A percentile compares a stretch with the other conserved stretches of the same genome.
These are phyloP conservation scores for Drosophila bocki DNA, from an alignment of 1,140 invertebrate genomes.

Conservation along the genomic window DNA sequence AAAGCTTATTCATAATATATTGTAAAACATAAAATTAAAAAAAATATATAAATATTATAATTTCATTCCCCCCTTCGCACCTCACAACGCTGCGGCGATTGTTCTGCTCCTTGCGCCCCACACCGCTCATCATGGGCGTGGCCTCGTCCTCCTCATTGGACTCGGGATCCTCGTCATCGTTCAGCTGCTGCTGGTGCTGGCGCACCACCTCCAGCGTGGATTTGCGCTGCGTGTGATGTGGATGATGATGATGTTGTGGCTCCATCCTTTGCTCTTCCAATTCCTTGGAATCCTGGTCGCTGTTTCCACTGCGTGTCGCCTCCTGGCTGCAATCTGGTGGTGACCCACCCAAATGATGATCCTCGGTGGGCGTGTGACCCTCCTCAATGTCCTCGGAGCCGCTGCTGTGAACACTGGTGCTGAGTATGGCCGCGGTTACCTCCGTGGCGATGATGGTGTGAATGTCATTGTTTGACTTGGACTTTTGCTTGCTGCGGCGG, in stretches of 20 bases:
- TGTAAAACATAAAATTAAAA: too few species aligned
- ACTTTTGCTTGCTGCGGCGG: constrained; percentile 82
- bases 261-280: constrained; percentile 54
- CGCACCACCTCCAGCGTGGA: constrained; percentile 15
- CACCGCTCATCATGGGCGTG: constrained; percentile 50
- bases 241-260: constrained; percentile 30
- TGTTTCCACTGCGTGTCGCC: neutral
- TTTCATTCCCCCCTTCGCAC: constrained; percentile 42
- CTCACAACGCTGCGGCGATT: constrained; percentile 82
- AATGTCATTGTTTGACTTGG: constrained; percentile 83
- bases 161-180: constrained; percentile 44
- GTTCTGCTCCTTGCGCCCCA: constrained; percentile 81
- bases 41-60: too few species aligned
- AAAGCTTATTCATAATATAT: neutral
- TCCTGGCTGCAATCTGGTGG: constrained; percentile 8
- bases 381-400: constrained; percentile 32
- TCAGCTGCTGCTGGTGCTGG: constrained; percentile 4
- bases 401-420: constrained; percentile 43
- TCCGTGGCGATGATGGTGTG: constrained; percentile 78
- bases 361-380: neutral
- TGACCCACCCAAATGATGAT: neutral
- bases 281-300: constrained; percentile 7
- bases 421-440: constrained; percentile 57
- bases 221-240: constrained; percentile 20
- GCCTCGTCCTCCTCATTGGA: constrained; percentile 62